These are phyloP conservation scores for Eutrigla gurnardus DNA, from an alignment of 2,797 vertebrate genomes.

Conservation along the genomic window DNA sequence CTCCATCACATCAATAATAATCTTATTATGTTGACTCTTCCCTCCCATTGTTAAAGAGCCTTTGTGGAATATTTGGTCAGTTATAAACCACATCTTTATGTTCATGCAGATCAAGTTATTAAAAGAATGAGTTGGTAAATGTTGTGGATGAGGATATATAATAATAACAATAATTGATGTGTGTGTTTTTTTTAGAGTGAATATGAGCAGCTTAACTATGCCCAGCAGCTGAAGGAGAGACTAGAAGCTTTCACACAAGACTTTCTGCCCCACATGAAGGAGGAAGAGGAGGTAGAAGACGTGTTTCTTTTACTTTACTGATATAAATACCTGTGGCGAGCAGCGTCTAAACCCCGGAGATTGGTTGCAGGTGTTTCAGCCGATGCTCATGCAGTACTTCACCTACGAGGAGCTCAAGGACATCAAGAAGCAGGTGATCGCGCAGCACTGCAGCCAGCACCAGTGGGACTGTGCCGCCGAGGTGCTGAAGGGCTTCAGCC, in stretches of 20 bases:
- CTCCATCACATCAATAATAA: constrained; percentile 16
- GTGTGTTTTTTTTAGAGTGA: constrained; percentile 85
- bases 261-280: constrained; percentile 99
- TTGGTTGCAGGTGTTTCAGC: constrained; percentile 94
- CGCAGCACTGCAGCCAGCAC: constrained; percentile 93
- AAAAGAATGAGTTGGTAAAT: constrained; percentile 21
- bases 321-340: background rate
- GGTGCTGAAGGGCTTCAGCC: constrained; percentile 89
- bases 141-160: constrained; percentile 1
- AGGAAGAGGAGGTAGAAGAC: constrained; percentile 94
- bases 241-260: constrained; percentile 98
- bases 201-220: constrained; percentile 98
- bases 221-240: constrained; percentile 95
- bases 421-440: constrained; percentile 98
- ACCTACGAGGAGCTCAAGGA: constrained; percentile 98
- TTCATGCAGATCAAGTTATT: background rate
- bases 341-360: constrained; percentile 42
- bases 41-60: background rate
- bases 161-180: constrained; percentile 5
- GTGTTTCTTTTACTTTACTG: background rate
- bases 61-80: background rate
- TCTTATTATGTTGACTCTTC: background rate
- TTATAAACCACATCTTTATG: too few relatives aligned
- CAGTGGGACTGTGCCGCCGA: constrained; percentile 84
- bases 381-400: constrained; percentile 99